Evolutionary conservation across 2,888 invertebrate species (phyloP), one percentile per base, ranked within the genome.

Genomic region (Antheraea assamensis): DNA sequence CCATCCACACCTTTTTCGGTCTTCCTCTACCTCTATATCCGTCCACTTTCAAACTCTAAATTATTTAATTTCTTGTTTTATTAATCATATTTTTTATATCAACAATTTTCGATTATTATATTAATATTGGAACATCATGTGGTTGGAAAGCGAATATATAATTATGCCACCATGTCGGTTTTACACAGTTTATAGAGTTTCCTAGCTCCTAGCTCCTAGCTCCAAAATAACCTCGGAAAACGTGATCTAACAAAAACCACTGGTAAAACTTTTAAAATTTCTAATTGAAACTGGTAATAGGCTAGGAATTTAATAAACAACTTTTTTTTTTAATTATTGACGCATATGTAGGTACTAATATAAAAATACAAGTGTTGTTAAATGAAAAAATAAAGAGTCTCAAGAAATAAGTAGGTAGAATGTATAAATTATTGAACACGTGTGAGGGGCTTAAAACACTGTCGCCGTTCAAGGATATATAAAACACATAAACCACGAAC

Each of bases 401-500:
- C 2, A 10, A 55, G n/a, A n/a, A 55, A 55, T 55, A 58, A 58
- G n/a, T 10, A 24, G 7, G n/a, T 24, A 21, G 24, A 58, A 24
- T 10, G 7, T 58, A 58, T 24, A 8, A 7, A 13, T 24, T 58
- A 58, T 55, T 58, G 58, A 58, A 24, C 21, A n/a, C n/a, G 13
- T 24, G 24, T 8, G 58, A 58, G n/a, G n/a, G n/a, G n/a, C 5
- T 13, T 24, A 1, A 24, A 58, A 58, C 3, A 13, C 21, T 52
- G 52, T 21, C 52, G 21, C 19, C 52, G 8, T 5, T 58, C n/a
- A 58, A n/a, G 21, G 1, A 24, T 21, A 47, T 52, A 21, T 58
- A 7, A 58, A 58, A 24, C n/a, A n/a, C 89, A 89, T 88, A 87
- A 82, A 85, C 83, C 83, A 85, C 85, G 87, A 85, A 88, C 83